A percentile compares a stretch with the other conserved stretches of the same genome.
Evolutionary conservation across 2,113 vertebrate genomes (phyloP).

Genomic region (Ginglymostoma cirratum): DNA sequence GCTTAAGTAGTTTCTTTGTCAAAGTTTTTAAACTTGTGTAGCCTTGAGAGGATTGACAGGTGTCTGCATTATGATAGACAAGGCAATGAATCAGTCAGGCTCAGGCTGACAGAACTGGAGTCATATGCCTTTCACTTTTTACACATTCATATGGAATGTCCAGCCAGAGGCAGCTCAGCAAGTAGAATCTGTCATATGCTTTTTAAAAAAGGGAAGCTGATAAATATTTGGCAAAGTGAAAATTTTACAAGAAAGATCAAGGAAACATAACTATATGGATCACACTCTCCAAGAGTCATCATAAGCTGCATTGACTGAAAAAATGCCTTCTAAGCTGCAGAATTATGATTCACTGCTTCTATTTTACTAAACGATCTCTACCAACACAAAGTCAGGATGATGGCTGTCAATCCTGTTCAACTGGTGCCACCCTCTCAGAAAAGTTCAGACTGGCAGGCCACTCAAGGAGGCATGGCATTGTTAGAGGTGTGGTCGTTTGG

Average conservation of each 20-base stretch:
- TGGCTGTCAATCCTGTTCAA: background rate
- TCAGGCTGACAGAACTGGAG: background rate
- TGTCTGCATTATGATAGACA: background rate
- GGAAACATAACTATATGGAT: background rate
- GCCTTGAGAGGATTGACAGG: background rate
- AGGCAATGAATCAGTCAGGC: background rate
- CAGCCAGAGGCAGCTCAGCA: background rate
- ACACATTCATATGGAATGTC: background rate
- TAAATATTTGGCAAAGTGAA: background rate
- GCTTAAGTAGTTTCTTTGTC: no score
- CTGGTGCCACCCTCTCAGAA: background rate
- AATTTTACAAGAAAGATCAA: background rate
- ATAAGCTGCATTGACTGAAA: no score
- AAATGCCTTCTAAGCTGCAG: no score
- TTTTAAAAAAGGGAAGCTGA: background rate
- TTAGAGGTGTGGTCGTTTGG: background rate
- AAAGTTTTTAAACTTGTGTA: no score
- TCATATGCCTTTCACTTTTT: background rate
- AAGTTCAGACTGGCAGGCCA: background rate
- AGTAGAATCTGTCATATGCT: background rate
- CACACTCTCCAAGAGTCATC: no score
- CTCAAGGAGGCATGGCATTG: background rate
- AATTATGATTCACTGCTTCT: background rate
- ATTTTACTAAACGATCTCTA: background rate
- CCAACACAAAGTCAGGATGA: background rate